Evolutionary conservation across 2,888 invertebrate species (phyloP).

Genomic region (Melieria picta): DNA sequence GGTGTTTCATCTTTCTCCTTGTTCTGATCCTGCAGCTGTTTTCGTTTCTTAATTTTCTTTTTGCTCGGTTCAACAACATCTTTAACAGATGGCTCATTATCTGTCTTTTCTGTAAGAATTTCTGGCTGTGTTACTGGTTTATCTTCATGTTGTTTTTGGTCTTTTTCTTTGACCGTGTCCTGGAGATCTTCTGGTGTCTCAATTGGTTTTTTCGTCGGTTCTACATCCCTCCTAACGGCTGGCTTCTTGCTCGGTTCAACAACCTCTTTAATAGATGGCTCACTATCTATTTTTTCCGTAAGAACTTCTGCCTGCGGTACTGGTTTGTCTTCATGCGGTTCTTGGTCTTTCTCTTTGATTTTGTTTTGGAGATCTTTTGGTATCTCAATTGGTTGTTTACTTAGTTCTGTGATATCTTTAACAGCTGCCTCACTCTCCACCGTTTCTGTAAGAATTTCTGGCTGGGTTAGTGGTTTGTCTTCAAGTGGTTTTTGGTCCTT

Average conservation of each 20-base stretch:
- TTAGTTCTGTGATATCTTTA: conserved; percentile 31
- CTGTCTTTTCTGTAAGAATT: conserved; percentile 38
- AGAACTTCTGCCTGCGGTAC: no score
- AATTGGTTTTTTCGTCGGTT: no score
- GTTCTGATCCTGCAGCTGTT: no score
- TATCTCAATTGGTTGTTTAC: conserved; percentile 6
- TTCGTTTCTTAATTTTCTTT: no score
- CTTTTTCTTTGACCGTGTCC: no score
- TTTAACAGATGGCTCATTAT: conserved; percentile 13
- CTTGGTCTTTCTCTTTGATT: conserved; percentile 9
- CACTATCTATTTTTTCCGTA: no score
- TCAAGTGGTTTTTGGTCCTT: conserved; percentile 21
- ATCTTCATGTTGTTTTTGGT: no score
- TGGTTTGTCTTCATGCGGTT: no score
- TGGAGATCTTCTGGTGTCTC: no score
- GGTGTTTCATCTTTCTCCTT: no score
- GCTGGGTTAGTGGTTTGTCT: conserved; percentile 21
- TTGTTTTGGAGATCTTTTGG: neutral
- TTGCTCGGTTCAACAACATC: no score
- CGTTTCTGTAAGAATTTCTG: conserved; percentile 36
- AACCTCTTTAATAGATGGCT: neutral
- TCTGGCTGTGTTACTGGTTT: conserved; percentile 8
- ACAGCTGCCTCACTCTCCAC: conserved; percentile 33
- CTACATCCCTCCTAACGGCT: conserved; percentile 24
- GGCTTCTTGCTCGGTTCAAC: no score